Percentiles rank a stretch among this genome's conserved stretches.
These are phyloP conservation scores for Panopea generosa DNA, from an alignment of 2,888 invertebrate species.

Conservation along the genomic window DNA sequence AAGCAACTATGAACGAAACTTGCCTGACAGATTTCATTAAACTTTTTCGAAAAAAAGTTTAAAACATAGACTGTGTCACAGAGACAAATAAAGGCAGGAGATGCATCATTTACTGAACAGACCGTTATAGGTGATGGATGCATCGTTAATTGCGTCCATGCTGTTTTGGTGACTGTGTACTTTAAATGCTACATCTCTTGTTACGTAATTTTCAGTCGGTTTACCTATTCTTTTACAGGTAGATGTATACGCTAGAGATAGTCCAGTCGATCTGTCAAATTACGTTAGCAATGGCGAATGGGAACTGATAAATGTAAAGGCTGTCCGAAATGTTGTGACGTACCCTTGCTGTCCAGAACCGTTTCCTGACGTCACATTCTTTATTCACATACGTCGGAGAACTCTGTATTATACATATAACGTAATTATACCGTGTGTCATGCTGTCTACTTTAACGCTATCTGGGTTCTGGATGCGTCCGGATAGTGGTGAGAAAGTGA, in stretches of 20 bases:
- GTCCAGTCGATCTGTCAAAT: conserved; percentile 81
- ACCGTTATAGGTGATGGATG: too few species aligned
- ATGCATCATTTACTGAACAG: too few species aligned
- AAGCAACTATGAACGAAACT: too few species aligned
- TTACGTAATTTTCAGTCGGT: too few species aligned
- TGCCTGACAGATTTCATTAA: too few species aligned
- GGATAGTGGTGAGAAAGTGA: conserved; percentile 85
- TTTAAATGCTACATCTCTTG: too few species aligned
- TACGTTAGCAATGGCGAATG: conserved; percentile 84
- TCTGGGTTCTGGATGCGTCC: conserved; percentile 86
- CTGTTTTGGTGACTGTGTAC: too few species aligned
- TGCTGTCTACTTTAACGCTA: conserved; percentile 85
- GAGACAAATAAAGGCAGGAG: too few species aligned
- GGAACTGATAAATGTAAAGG: conserved; percentile 78
- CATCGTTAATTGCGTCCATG: too few species aligned
- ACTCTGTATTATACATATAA: conserved; percentile 84
- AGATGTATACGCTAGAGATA: conserved; percentile 77
- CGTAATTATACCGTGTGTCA: conserved; percentile 85
- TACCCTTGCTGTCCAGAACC: conserved; percentile 84
- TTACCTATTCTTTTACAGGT: too few species aligned
- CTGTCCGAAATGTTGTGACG: conserved; percentile 79
- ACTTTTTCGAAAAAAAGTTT: too few species aligned
- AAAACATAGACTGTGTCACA: too few species aligned
- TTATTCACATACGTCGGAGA: conserved; percentile 86
- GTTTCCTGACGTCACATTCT: conserved; percentile 86